These are phyloP conservation scores for Austrofundulus limnaeus DNA, from an alignment of 2,113 vertebrate species.

Conservation along the genomic window DNA sequence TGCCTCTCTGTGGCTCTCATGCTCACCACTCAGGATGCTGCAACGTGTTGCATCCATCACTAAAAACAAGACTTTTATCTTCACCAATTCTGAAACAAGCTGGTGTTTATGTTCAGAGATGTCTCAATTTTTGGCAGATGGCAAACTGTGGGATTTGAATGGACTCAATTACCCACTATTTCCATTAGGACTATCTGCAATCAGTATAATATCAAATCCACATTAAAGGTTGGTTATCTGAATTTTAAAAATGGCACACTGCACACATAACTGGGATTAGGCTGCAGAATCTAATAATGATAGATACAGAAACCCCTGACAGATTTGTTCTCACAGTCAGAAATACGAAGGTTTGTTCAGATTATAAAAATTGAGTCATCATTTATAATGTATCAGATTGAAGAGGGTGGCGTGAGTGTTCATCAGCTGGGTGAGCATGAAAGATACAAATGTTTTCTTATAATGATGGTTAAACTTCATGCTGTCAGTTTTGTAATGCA, in stretches of 20 bases:
- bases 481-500: background rate
- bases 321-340: background rate
- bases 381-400: background rate
- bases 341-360: constrained; percentile 11
- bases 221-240: constrained; percentile 46
- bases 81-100: background rate
- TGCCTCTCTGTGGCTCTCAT: constrained; percentile 54
- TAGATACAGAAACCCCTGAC: constrained; percentile 9
- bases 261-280: constrained; percentile 42
- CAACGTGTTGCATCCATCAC: constrained; percentile 12
- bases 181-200: constrained; percentile 18
- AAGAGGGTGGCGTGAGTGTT: background rate
- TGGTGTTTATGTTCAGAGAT: no score
- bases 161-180: constrained; percentile 25
- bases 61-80: background rate
- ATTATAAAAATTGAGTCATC: background rate
- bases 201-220: constrained; percentile 48
- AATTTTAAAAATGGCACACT: constrained; percentile 15
- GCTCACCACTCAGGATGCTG: constrained; percentile 18
- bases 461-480: background rate
- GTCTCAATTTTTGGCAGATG: constrained; percentile 9
- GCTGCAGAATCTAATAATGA: background rate
- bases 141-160: constrained; percentile 54
- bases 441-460: background rate
- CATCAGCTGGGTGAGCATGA: background rate